Conservation (phyloP, 2,888 invertebrate species). For the Mamestra brassicae region DNA sequence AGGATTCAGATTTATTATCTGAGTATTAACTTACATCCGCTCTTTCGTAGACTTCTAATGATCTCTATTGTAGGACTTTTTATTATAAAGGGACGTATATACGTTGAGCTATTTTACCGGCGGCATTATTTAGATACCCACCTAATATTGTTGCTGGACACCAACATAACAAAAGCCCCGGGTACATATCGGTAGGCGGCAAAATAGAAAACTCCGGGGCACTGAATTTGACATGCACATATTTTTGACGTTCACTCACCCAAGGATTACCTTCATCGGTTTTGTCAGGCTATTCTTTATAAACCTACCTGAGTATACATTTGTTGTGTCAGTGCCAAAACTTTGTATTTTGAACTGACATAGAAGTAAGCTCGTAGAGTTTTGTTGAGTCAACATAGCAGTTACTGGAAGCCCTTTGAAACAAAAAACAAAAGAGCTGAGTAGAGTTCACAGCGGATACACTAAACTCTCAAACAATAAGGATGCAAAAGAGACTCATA, state of each 20-base stretch:
- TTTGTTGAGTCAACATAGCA: not conserved
- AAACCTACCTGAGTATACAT: constrained; percentile 6
- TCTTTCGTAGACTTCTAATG: constrained; percentile 11
- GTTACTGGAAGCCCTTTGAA: constrained; percentile 2
- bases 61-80: constrained; percentile 4
- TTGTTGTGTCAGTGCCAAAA: not conserved
- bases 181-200: not conserved
- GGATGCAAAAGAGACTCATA: constrained; percentile 66
- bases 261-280: constrained; percentile 12
- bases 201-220: constrained; percentile 14
- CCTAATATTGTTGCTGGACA: not conserved
- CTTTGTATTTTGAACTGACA: not conserved
- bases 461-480: constrained; percentile 60
- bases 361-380: not conserved
- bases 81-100: not conserved
- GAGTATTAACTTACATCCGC: constrained; percentile 16
- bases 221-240: constrained; percentile 42
- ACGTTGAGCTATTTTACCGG: no score
- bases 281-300: constrained; percentile 20
- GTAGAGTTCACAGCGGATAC: not conserved
- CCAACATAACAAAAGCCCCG: not conserved
- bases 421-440: constrained; percentile 7
- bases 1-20: constrained; percentile 43
- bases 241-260: constrained; percentile 40
- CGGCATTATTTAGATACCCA: not conserved